These are phyloP conservation scores for Apocheima hispidaria DNA, from an alignment of 2,888 invertebrate genomes.

Conservation along the genomic window DNA sequence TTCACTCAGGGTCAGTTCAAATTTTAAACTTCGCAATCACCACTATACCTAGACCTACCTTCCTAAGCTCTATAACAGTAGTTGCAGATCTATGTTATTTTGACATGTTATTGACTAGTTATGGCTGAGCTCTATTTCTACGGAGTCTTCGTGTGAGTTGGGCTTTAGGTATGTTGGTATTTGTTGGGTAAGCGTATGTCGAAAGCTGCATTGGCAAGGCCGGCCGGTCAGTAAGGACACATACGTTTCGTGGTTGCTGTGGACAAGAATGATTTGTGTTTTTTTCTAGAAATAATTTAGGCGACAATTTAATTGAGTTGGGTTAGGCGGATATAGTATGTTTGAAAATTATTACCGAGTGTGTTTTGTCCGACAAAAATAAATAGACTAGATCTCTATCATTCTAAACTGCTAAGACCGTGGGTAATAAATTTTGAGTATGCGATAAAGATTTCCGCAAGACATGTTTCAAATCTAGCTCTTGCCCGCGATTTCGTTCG, in stretches of 20 bases:
- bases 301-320: slow-evolving; percentile 11
- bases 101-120: slow-evolving; percentile 40
- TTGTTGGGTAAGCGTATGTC: slow-evolving; percentile 68
- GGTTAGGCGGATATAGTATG: slow-evolving; percentile 12
- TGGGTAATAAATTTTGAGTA: neutral
- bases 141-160: slow-evolving; percentile 16
- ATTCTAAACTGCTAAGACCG: neutral
- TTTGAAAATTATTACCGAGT: neutral
- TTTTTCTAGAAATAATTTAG: slow-evolving; percentile 9
- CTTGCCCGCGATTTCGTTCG: too few relatives aligned
- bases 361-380: neutral
- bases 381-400: neutral
- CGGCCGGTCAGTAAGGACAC: slow-evolving; percentile 72
- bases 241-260: slow-evolving; percentile 24
- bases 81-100: slow-evolving; percentile 46
- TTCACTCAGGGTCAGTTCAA: slow-evolving; percentile 37
- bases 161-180: slow-evolving; percentile 47
- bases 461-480: too few relatives aligned
- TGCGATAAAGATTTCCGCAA: too few relatives aligned
- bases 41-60: slow-evolving; percentile 43
- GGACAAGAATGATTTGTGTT: slow-evolving; percentile 27
- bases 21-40: slow-evolving; percentile 38
- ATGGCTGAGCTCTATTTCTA: slow-evolving; percentile 36
- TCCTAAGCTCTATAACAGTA: slow-evolving; percentile 33
- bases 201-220: slow-evolving; percentile 76